These are phyloP conservation scores for Diadema setosum DNA, from an alignment of 35 echinoderm and acorn worm genomes.

Conservation along the genomic window DNA sequence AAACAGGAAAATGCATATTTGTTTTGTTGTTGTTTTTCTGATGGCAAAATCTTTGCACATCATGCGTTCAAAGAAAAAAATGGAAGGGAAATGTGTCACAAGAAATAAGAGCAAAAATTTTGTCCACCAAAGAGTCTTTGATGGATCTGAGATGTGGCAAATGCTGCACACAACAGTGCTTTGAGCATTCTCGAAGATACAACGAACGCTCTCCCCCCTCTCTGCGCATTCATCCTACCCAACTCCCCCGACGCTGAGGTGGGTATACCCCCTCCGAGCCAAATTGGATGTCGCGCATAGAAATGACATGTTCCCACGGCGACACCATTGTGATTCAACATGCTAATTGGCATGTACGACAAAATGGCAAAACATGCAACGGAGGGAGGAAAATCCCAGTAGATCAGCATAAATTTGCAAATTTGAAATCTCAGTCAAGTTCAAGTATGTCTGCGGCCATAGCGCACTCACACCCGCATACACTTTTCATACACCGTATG, in stretches of 20 bases:
- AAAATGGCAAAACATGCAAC: neutral
- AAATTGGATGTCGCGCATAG: neutral
- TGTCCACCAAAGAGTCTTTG: too few species aligned
- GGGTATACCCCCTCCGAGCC: neutral
- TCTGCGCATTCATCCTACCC: neutral
- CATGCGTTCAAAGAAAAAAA: too few species aligned
- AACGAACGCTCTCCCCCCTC: neutral
- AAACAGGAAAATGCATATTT: too few species aligned
- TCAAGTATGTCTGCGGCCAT: neutral
- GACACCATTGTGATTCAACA: neutral
- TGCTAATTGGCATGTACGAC: neutral
- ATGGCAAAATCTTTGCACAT: too few species aligned
- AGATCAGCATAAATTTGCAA: slow-evolving; percentile 3
- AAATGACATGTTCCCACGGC: neutral
- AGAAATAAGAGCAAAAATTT: too few species aligned
- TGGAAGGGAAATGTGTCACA: too few species aligned
- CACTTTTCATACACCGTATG: too few species aligned
- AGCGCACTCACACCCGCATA: too few species aligned
- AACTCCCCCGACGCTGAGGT: neutral
- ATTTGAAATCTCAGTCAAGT: neutral
- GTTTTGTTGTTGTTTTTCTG: too few species aligned
- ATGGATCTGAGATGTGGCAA: too few species aligned
- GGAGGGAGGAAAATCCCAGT: neutral
- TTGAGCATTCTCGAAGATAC: too few species aligned
- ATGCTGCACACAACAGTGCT: too few species aligned